Conservation (phyloP, 2,797 vertebrate species). For the Remorina albescens region DNA sequence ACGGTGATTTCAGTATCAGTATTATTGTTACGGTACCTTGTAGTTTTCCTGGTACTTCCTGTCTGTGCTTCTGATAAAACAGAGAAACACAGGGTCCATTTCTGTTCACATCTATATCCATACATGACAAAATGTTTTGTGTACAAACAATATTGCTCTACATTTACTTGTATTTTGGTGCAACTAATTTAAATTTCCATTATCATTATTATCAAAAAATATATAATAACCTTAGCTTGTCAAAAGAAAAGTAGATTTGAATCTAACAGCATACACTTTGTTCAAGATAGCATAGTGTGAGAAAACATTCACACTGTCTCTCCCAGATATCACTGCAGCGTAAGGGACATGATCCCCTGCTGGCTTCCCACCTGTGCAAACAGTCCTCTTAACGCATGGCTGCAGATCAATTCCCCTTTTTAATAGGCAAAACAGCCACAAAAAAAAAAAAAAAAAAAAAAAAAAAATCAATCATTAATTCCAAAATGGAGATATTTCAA, state of each 20-base stretch:
- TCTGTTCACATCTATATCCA: too few species aligned
- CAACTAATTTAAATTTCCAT: neutral
- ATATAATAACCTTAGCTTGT: neutral
- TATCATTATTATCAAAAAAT: neutral
- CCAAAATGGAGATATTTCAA: neutral
- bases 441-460: too few species aligned
- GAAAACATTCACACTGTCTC: neutral
- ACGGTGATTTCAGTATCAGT: conserved; percentile 71
- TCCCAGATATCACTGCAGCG: neutral
- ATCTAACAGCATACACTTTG: conserved; percentile 22
- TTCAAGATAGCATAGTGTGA: conserved; percentile 3
- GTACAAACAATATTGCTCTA: neutral
- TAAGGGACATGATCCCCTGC: neutral
- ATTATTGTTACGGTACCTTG: conserved; percentile 53
- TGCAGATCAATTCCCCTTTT: conserved; percentile 5
- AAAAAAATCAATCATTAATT: neutral
- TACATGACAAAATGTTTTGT: conserved; percentile 21
- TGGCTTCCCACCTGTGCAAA: conserved; percentile 3
- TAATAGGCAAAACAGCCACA: neutral
- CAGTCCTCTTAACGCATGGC: neutral
- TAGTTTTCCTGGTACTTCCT: conserved; percentile 36
- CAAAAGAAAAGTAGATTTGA: conserved; percentile 23
- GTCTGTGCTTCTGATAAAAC: conserved; percentile 55
- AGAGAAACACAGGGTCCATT: conserved; percentile 24
- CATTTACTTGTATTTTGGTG: neutral